Evolutionary conservation across 2,888 invertebrate species (phyloP).

Genomic region (Hofmannophila pseudospretella): DNA sequence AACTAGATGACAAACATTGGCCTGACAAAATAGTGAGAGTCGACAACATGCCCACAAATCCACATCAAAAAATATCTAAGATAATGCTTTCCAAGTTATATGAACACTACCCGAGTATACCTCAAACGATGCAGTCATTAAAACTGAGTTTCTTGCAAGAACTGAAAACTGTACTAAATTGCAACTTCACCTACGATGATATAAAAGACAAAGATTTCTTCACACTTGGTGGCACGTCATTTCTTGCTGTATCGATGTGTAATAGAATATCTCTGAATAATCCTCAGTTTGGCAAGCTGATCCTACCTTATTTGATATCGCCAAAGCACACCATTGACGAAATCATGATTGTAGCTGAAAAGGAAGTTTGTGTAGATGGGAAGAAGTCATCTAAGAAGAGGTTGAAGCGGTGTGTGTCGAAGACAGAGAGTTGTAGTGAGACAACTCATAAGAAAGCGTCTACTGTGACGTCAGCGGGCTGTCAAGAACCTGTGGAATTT

Average conservation of each 20-base stretch:
- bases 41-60: constrained; percentile 78
- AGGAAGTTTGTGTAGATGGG: constrained; percentile 30
- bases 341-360: constrained; percentile 41
- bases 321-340: constrained; percentile 55
- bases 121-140: constrained; percentile 24
- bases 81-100: constrained; percentile 57
- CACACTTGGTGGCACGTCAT: constrained; percentile 83
- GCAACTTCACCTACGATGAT: constrained; percentile 42
- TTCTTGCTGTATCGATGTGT: constrained; percentile 81
- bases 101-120: constrained; percentile 26
- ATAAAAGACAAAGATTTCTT: constrained; percentile 71
- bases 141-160: constrained; percentile 43
- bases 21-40: constrained; percentile 82
- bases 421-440: constrained; percentile 14
- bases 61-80: constrained; percentile 84
- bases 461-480: background rate
- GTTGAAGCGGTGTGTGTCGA: constrained; percentile 31
- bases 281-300: constrained; percentile 60
- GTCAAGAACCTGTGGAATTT: constrained; percentile 31
- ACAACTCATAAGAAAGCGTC: constrained; percentile 21
- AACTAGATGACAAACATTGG: constrained; percentile 70
- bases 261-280: constrained; percentile 70
- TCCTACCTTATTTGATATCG: constrained; percentile 76
- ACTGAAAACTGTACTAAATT: constrained; percentile 32
- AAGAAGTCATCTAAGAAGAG: constrained; percentile 31